phyloP scores from a whole-genome alignment of 2,113 vertebrate genomes.

The Podarcis cretensis region DNA sequence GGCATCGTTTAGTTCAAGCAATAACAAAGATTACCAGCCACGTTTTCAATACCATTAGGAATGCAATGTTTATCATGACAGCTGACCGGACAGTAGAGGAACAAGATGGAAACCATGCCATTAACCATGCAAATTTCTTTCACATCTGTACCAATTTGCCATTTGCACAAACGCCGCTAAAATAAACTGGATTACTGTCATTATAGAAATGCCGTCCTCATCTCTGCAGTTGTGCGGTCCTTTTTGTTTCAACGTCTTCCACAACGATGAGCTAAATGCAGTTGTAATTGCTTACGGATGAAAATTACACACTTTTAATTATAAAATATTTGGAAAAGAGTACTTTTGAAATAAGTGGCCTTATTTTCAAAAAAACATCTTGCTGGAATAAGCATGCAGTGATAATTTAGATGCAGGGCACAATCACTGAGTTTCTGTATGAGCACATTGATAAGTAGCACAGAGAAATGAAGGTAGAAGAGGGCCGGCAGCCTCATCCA shows the following conservation, averaged over 20 bases:
- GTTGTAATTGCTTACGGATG: conserved; percentile 48
- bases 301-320: conserved; percentile 59
- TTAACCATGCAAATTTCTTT: conserved; percentile 78
- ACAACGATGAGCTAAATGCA: conserved; percentile 59
- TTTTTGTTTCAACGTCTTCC: conserved; percentile 58
- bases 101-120: conserved; percentile 75
- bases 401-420: neutral
- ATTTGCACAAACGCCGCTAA: conserved; percentile 67
- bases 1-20: conserved; percentile 81
- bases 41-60: conserved; percentile 83
- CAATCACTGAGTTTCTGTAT: neutral
- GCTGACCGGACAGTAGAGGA: conserved; percentile 78
- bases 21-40: conserved; percentile 85
- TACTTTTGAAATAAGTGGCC: conserved; percentile 18
- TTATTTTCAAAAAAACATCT: conserved; percentile 26
- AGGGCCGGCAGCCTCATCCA: neutral
- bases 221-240: conserved; percentile 49
- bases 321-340: conserved; percentile 53
- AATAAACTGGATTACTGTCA: conserved; percentile 52
- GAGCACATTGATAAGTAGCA: neutral
- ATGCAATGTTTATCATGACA: conserved; percentile 85
- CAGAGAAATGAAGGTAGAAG: neutral
- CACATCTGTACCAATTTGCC: conserved; percentile 63
- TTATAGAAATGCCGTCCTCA: conserved; percentile 56
- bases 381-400: neutral